Conservation (phyloP, 2,797 vertebrate genomes). For the Petrocephalus schoutedeni region DNA sequence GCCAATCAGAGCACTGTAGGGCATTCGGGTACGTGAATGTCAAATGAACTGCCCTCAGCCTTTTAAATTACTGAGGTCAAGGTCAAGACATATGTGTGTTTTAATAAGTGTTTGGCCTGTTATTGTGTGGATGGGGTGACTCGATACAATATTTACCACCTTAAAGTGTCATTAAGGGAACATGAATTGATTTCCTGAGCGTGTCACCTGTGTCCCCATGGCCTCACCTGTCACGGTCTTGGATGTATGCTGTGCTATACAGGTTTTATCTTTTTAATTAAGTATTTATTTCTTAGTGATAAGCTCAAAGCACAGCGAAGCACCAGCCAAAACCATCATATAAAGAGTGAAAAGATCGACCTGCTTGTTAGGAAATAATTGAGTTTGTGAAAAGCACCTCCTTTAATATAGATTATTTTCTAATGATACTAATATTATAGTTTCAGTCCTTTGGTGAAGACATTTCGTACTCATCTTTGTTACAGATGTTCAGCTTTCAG, state of each 20-base stretch:
- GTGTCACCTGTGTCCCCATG: not conserved
- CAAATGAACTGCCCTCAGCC: constrained; percentile 46
- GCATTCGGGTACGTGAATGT: constrained; percentile 29
- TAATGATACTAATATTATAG: not conserved
- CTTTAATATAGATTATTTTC: not conserved
- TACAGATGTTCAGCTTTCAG: not conserved
- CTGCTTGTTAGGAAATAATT: not conserved
- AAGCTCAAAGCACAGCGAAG: not conserved
- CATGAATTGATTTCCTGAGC: not conserved
- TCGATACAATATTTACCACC: not conserved
- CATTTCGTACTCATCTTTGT: not conserved
- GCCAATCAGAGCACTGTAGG: not conserved
- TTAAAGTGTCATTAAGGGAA: not conserved
- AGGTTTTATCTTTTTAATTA: not conserved
- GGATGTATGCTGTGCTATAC: not conserved
- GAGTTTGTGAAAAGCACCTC: not conserved
- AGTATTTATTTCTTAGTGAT: not conserved
- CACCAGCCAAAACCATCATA: not conserved
- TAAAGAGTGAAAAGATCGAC: not conserved
- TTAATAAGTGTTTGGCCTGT: not conserved
- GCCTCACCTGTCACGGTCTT: not conserved
- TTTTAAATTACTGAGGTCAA: not conserved
- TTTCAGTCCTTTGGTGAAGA: not conserved
- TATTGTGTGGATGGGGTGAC: not conserved
- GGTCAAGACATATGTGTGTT: not conserved